These are phyloP conservation scores for Oscheius sp. DNA, from an alignment of 2,888 invertebrate species.

Conservation along the genomic window DNA sequence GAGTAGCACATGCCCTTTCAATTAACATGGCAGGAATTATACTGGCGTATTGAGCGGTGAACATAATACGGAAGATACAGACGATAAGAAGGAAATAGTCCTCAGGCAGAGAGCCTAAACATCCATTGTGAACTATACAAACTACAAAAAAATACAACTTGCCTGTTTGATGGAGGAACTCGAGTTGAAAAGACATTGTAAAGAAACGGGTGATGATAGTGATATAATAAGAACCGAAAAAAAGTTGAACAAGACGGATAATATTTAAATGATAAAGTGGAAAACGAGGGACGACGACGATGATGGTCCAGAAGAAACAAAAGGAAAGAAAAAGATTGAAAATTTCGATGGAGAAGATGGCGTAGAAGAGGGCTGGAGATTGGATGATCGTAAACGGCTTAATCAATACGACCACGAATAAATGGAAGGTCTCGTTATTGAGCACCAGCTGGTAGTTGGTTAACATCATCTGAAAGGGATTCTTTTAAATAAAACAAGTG, in stretches of 20 bases:
- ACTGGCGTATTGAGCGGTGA: conserved; percentile 9
- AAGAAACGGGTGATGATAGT: not conserved
- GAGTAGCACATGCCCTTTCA: conserved; percentile 5
- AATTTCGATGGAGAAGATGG: conserved; percentile 1
- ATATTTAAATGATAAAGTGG: conserved; percentile 15
- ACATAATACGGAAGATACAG: conserved; percentile 4
- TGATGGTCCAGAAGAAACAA: not conserved
- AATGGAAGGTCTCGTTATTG: not conserved
- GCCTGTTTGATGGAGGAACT: not conserved
- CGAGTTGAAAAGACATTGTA: not conserved
- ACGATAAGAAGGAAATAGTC: not conserved
- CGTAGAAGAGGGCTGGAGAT: not conserved
- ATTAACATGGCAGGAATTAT: conserved; percentile 1
- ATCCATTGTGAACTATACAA: not conserved
- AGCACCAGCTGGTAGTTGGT: conserved; percentile 1
- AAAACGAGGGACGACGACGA: not conserved
- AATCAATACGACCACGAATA: conserved; percentile 1
- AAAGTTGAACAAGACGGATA: conserved; percentile 5
- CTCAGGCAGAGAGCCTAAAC: conserved; percentile 3
- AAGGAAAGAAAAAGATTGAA: not conserved
- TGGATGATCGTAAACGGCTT: not conserved
- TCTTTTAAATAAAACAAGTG: not conserved
- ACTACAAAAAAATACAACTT: no score
- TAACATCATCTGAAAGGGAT: not conserved
- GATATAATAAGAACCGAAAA: conserved; percentile 9